Evolutionary conservation across 2,888 invertebrate species (phyloP), one percentile per base, ranked within the genome.

Genomic region (Amphipyra berbera): DNA sequence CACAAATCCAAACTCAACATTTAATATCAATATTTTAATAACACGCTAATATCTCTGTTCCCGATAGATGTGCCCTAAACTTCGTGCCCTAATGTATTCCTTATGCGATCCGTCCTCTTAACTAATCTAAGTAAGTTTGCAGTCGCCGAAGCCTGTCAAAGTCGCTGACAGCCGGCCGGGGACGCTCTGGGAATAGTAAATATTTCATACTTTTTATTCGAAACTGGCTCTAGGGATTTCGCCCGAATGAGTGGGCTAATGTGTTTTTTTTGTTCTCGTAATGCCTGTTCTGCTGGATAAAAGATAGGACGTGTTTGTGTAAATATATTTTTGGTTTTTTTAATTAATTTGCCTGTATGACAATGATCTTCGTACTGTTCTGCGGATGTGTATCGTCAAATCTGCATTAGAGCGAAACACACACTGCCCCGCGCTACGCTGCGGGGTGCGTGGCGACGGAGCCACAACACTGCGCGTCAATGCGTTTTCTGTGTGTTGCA

Each of bases 101-200:
- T 55, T 53, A 53, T 33, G 61, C 67, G 67, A 73, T 21, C 62
- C 75, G 64, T 61, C 65, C 74, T 70, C 71, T 74, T 76, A 76
- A 79, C 73, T 76, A 65, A 61, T 65, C 64, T 75, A 81, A 82
- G 73, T 79, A 70, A 81, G 76, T 82, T 79, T 66, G 61, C 30
- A 60, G 57, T 70, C 57, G 47, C 35, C 50, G 57, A 48, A 49
- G 52, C 55, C 27, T 64, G 61, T 61, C 61, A 61, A 57, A 70
- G 55, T 47, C 41, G 47, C 73, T 72, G 78, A 74, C 71, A 71
- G 71, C 68, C 54, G 55, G 53, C 50, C 62, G 48, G 58, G 13
- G 35, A 68, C 73, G 69, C 53, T 47, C 33, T 30, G 15, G 49
- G 82, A 78, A 82, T 82, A 79, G 54, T 62, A 69, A 77, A 68